phyloP scores from a whole-genome alignment of 35 echinoderm and acorn worm genomes.

The Heliocidaris tuberculata region DNA sequence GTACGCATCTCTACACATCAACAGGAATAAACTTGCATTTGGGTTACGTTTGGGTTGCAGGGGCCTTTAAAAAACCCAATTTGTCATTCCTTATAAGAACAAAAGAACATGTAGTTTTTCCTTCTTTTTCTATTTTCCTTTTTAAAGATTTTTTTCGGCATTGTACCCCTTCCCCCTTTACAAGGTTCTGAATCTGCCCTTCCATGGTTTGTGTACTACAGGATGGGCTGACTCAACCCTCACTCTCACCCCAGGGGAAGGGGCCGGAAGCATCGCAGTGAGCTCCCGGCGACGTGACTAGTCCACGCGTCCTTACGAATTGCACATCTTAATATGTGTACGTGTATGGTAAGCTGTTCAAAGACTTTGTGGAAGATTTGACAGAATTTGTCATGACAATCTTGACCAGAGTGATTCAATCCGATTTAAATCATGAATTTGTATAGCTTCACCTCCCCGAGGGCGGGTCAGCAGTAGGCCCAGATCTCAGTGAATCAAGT shows the following conservation, averaged over 20 bases:
- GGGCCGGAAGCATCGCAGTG: background rate
- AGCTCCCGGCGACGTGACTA: background rate
- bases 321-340: background rate
- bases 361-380: background rate
- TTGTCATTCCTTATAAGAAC: too few species aligned
- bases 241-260: background rate
- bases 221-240: background rate
- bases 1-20: too few species aligned
- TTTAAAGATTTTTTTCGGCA: too few species aligned
- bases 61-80: too few species aligned
- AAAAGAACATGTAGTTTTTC: too few species aligned
- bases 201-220: background rate
- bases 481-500: background rate
- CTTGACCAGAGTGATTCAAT: background rate
- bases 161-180: too few species aligned
- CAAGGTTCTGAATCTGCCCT: too few species aligned
- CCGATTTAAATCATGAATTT: background rate
- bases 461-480: background rate
- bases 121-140: too few species aligned
- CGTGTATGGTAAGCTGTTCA: background rate
- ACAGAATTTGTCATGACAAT: background rate
- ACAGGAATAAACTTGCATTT: too few species aligned
- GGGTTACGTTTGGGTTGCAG: too few species aligned
- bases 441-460: background rate
- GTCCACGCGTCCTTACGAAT: background rate